phyloP scores from a whole-genome alignment of 1,140 invertebrate species.

The Melanaphis sacchari region DNA sequence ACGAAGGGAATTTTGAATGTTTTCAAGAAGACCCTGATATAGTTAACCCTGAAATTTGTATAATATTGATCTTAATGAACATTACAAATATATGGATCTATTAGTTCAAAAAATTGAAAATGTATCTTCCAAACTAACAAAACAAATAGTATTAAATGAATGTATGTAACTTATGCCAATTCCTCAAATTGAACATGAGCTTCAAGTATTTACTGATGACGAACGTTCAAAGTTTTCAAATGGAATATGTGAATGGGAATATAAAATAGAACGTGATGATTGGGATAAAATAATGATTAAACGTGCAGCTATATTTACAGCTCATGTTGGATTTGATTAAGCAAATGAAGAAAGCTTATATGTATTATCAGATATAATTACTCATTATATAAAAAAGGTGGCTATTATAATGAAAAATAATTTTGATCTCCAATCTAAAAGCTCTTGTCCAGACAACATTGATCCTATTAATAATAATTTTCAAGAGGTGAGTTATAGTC shows the following conservation, averaged over 20 bases:
- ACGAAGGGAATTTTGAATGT: neutral
- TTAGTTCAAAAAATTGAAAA: slow-evolving; percentile 24
- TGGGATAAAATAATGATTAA: slow-evolving; percentile 44
- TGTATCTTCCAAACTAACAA: neutral
- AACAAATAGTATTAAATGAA: neutral
- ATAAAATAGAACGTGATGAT: slow-evolving; percentile 17
- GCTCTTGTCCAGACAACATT: neutral
- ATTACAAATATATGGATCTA: slow-evolving; percentile 27
- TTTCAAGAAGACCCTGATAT: neutral
- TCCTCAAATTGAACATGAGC: neutral
- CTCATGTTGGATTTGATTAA: slow-evolving; percentile 40
- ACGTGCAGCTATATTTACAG: neutral
- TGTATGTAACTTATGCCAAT: slow-evolving; percentile 12
- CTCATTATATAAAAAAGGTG: slow-evolving; percentile 22
- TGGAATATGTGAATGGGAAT: neutral
- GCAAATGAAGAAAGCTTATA: neutral
- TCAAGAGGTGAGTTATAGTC: slow-evolving; percentile 10
- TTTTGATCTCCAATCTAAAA: slow-evolving; percentile 1
- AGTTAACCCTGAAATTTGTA: slow-evolving; percentile 44
- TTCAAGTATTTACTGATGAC: neutral
- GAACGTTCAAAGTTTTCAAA: neutral
- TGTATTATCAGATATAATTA: neutral
- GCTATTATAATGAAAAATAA: slow-evolving; percentile 35
- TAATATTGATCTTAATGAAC: slow-evolving; percentile 34
- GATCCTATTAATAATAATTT: slow-evolving; percentile 19